A percentile compares a stretch with the other conserved stretches of the same genome.
phyloP scores from a whole-genome alignment of 2,113 vertebrate genomes.

The Callospermophilus lateralis region DNA sequence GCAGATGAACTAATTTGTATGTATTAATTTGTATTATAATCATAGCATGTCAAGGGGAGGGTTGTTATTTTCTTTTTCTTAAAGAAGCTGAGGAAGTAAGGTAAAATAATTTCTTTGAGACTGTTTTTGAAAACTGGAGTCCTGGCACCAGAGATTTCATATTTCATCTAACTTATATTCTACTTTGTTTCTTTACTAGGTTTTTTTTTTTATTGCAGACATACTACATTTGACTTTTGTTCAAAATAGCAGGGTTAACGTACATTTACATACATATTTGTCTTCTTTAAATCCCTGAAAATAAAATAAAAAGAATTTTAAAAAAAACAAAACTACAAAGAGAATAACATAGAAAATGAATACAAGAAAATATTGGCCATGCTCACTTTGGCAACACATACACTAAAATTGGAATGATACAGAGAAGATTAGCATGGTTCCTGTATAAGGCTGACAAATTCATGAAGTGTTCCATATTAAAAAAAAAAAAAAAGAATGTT shows the following conservation, averaged over 20 bases:
- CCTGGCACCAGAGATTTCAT: background rate
- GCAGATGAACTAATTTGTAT: background rate
- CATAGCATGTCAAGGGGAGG: background rate
- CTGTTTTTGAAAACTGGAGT: conserved; percentile 7
- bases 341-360: background rate
- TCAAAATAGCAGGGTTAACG: background rate
- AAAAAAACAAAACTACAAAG: background rate
- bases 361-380: background rate
- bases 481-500: too few species aligned
- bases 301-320: background rate
- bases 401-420: too few species aligned
- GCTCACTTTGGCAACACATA: too few species aligned
- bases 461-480: too few species aligned
- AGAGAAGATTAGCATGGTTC: too few species aligned
- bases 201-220: background rate
- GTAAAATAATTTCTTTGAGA: conserved; percentile 1
- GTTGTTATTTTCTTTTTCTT: conserved; percentile 57
- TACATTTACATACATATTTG: background rate
- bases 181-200: background rate
- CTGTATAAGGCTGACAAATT: too few species aligned
- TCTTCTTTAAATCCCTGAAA: background rate
- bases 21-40: background rate
- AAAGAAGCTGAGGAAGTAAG: background rate
- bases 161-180: conserved; percentile 7
- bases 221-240: background rate